phyloP scores from a whole-genome alignment of 1,140 invertebrate genomes.

The Eriosoma lanigerum region DNA sequence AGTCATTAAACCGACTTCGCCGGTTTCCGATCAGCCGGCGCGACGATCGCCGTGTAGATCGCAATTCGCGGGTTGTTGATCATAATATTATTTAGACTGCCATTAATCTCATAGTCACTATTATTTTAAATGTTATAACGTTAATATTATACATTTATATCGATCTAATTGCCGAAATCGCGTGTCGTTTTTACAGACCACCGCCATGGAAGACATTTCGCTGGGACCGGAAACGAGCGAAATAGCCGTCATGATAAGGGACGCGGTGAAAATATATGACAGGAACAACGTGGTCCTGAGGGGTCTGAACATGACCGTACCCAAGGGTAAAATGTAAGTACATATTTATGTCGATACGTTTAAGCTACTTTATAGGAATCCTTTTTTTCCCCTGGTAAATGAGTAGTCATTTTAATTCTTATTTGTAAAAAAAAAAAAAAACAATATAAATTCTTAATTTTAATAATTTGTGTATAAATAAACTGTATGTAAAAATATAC shows the following conservation, averaged over 20 bases:
- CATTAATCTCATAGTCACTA: no score
- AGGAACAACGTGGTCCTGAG: constrained; percentile 58
- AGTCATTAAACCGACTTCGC: background rate
- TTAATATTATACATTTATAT: no score
- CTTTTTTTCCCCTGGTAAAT: no score
- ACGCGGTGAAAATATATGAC: constrained; percentile 27
- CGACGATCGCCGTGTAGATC: background rate
- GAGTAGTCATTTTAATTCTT: no score
- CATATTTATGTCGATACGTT: background rate
- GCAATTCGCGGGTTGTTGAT: no score
- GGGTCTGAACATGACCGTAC: constrained; percentile 61
- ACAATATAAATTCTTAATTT: no score
- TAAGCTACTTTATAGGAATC: no score
- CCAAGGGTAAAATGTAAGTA: constrained; percentile 61
- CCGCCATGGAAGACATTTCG: constrained; percentile 27
- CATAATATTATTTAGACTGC: no score
- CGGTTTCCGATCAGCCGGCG: background rate
- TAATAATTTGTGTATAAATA: no score
- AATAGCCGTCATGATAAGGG: constrained; percentile 43
- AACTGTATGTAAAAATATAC: no score
- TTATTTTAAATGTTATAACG: no score
- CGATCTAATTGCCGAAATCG: background rate
- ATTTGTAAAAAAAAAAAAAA: no score
- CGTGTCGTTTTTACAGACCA: background rate
- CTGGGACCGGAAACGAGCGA: background rate